A percentile compares a stretch with the other conserved stretches of the same genome.
Conservation (phyloP, 2,797 vertebrate genomes). For the Micropoecilia bifurca region DNA sequence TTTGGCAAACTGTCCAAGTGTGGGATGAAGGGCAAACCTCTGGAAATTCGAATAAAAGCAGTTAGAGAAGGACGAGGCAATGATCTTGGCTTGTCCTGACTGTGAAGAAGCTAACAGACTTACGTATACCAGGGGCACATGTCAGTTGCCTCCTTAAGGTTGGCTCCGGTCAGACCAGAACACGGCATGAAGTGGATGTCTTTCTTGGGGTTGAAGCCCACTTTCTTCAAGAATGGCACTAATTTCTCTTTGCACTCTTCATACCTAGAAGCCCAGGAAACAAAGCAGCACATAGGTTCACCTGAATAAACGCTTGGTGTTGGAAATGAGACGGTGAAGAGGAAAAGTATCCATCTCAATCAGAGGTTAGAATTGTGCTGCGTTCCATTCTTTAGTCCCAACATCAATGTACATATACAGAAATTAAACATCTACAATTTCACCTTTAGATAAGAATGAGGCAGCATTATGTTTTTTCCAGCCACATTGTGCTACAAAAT, state of each 20-base stretch:
- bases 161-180: conserved; percentile 95
- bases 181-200: conserved; percentile 99
- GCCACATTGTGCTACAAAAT: too few species aligned
- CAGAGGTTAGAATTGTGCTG: too few species aligned
- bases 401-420: too few species aligned
- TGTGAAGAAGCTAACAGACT: conserved; percentile 43
- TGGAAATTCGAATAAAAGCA: conserved; percentile 56
- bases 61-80: background rate
- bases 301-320: background rate
- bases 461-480: too few species aligned
- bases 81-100: background rate
- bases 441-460: too few species aligned
- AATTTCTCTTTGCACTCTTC: conserved; percentile 99
- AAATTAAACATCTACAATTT: too few species aligned
- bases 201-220: conserved; percentile 98
- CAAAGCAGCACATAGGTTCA: background rate
- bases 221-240: conserved; percentile 98
- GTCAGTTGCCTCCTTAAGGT: conserved; percentile 94
- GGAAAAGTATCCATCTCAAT: background rate
- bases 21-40: conserved; percentile 97
- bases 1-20: conserved; percentile 98
- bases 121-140: conserved; percentile 97
- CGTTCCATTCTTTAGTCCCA: too few species aligned
- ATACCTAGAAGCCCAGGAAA: conserved; percentile 76
- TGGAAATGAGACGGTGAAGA: background rate